Base-by-base conservation (phyloP, 1,140 invertebrate species). In the Sarcophaga bullata region DNA sequence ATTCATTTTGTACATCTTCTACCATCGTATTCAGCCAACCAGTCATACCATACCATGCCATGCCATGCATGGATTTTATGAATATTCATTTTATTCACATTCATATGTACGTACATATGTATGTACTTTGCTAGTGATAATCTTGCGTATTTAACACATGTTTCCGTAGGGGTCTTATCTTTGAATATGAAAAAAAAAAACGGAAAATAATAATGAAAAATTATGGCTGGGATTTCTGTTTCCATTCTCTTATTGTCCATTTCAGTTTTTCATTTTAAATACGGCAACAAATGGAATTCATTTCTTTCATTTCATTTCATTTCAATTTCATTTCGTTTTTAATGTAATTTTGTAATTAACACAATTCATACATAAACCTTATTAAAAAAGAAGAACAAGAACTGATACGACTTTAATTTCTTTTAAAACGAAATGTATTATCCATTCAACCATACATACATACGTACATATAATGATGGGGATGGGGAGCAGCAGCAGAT, bases 141-240 rank as follows among this genome's bases (percentile, higher is more conserved):
- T 68, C 62, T 68, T 68, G 62, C 19, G 62, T n/a, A 68, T 68
- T 68, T 68, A 68, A 68, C 62, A 68, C 17, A 68, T 68, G 62
- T 68, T 68, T 68, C 62, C 62, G 62, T 68, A 68, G 62, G 62
- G 62, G 62, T 68, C 62, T 68, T 68, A 68, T 68, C 62, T 58
- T 58, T 58, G 13, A 58, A 58, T 58, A 37, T 37, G 25, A 37
- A 37, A 37, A 37, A 37, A 37, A 37, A 37, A 58, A 58, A 58
- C 19, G 62, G n/a, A 68, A 68, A 68, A 37, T 37, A 37, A 37
- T 37, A 68, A 68, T 68, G 17, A 68, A 68, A 68, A 68, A 68
- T 68, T 68, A 19, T 68, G 62, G 17, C 6, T 68, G n/a, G 58
- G 62, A 68, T 68, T 68, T 68, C 19, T 68, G 17, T 25, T 17